Conservation (phyloP, 2,888 invertebrate genomes). For the Cheilosia variabilis region DNA sequence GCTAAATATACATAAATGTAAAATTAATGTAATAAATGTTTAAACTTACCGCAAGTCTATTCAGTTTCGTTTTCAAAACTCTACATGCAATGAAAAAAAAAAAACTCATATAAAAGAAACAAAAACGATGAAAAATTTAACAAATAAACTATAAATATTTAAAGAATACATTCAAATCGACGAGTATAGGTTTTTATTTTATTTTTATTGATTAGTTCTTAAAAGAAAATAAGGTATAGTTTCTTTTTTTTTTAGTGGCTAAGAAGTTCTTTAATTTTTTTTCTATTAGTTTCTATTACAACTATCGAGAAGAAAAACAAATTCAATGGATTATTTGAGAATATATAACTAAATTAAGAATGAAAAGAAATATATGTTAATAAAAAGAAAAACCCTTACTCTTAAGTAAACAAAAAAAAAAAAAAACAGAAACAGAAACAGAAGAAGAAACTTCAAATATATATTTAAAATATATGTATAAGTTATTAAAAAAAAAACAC, state of each 20-base stretch:
- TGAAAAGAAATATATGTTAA: slow-evolving; percentile 66
- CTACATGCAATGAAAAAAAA: slow-evolving; percentile 53
- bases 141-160: slow-evolving; percentile 54
- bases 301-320: slow-evolving; percentile 24
- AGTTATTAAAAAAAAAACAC: slow-evolving; percentile 38
- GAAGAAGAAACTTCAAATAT: slow-evolving; percentile 59
- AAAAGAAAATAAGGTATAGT: slow-evolving; percentile 27
- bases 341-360: slow-evolving; percentile 58
- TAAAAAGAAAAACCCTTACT: slow-evolving; percentile 62
- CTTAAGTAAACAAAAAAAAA: slow-evolving; percentile 64
- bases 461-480: slow-evolving; percentile 72
- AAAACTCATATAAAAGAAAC: slow-evolving; percentile 31
- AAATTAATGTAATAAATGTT: slow-evolving; percentile 36
- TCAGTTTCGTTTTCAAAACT: slow-evolving; percentile 36
- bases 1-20: slow-evolving; percentile 70
- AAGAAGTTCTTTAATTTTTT: slow-evolving; percentile 74
- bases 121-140: slow-evolving; percentile 53
- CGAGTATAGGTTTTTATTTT: slow-evolving; percentile 57
- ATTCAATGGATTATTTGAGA: slow-evolving; percentile 42
- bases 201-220: slow-evolving; percentile 38
- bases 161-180: slow-evolving; percentile 55
- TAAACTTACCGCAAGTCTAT: slow-evolving; percentile 29
- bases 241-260: slow-evolving; percentile 73
- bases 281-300: slow-evolving; percentile 53
- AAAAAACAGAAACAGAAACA: no score